These are phyloP conservation scores for Pterocles gutturalis DNA, from an alignment of 2,113 vertebrate genomes.

Conservation along the genomic window DNA sequence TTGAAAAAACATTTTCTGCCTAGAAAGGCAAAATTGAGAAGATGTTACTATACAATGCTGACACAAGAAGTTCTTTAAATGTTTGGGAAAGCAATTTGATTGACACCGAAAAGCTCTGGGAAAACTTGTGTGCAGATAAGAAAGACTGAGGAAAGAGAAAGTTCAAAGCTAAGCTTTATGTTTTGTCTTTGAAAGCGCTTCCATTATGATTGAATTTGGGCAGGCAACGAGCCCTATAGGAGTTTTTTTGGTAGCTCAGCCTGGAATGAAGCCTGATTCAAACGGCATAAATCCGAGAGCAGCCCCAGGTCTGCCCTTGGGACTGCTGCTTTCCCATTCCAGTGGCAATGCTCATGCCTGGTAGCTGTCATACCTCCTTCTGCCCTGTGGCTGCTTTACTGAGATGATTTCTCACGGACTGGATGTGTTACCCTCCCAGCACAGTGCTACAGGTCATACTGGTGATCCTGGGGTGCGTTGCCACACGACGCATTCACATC, in stretches of 20 bases:
- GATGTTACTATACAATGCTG: background rate
- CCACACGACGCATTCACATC: background rate
- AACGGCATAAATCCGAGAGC: background rate
- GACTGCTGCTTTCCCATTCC: background rate
- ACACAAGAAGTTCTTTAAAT: background rate
- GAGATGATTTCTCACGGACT: background rate
- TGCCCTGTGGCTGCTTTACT: background rate
- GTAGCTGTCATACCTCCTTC: background rate
- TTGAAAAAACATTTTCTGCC: fast-evolving
- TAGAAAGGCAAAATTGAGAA: background rate
- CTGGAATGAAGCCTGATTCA: background rate
- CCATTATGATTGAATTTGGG: background rate
- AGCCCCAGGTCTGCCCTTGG: background rate
- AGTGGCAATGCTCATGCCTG: background rate
- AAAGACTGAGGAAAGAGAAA: background rate
- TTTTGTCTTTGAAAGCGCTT: background rate
- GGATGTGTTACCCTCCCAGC: background rate
- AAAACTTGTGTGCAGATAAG: background rate
- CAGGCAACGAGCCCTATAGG: background rate
- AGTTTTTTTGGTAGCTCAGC: background rate
- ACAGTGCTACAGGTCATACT: background rate
- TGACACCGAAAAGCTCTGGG: background rate
- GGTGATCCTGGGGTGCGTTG: background rate
- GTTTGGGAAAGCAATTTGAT: background rate
- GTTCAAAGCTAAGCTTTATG: background rate